phyloP scores from a whole-genome alignment of 2,113 vertebrate genomes.

The Colistium nudipinnis region DNA sequence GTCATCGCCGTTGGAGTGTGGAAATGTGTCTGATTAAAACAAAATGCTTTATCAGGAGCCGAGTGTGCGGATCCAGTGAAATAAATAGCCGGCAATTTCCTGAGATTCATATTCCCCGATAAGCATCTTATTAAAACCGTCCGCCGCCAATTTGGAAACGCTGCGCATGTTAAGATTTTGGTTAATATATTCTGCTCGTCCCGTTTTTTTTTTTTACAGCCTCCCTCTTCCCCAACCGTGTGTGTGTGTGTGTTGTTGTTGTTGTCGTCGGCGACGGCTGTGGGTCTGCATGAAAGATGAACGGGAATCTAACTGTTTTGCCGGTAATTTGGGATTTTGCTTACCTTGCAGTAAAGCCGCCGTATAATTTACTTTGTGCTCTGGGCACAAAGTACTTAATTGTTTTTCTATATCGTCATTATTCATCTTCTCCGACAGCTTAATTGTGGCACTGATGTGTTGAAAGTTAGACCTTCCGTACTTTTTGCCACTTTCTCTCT shows the following conservation, averaged over 20 bases:
- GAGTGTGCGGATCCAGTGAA: slow-evolving; percentile 58
- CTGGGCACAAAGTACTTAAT: slow-evolving; percentile 66
- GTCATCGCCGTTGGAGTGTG: slow-evolving; percentile 76
- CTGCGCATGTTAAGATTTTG: slow-evolving; percentile 35
- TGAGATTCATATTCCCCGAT: slow-evolving; percentile 74
- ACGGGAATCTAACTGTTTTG: slow-evolving; percentile 4
- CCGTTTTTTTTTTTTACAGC: neutral
- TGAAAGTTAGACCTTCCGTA: slow-evolving; percentile 73
- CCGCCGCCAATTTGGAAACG: slow-evolving; percentile 53
- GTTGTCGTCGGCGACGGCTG: too few species aligned
- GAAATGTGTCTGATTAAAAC: slow-evolving; percentile 83
- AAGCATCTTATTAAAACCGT: slow-evolving; percentile 75
- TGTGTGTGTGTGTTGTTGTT: neutral
- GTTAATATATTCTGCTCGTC: slow-evolving; percentile 9
- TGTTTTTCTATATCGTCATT: slow-evolving; percentile 69
- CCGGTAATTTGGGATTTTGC: slow-evolving; percentile 47
- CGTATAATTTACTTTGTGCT: slow-evolving; percentile 59
- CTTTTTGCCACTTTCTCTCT: slow-evolving; percentile 27
- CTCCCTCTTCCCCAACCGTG: neutral
- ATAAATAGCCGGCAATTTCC: slow-evolving; percentile 75
- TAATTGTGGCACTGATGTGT: slow-evolving; percentile 71
- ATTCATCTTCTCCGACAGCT: slow-evolving; percentile 74
- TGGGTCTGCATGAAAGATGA: neutral
- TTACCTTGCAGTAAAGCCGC: slow-evolving; percentile 49
- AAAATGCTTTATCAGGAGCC: slow-evolving; percentile 78